Evolutionary conservation across 2,888 invertebrate species (phyloP).

Genomic region (Vannuccia rotundouncinata): DNA sequence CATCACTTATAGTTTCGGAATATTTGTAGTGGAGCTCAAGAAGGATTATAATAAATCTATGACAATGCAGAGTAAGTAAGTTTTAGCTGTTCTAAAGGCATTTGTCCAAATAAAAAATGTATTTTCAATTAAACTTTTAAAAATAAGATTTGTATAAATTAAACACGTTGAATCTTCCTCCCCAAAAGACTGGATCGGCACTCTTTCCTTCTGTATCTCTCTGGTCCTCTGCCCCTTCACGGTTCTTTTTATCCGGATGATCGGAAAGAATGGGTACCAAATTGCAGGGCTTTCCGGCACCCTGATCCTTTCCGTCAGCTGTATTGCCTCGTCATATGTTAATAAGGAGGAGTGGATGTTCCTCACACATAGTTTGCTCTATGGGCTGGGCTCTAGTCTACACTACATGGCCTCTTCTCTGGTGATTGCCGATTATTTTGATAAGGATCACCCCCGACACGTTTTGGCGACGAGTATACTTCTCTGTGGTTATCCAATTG

Average conservation of each 20-base stretch:
- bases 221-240: conserved; percentile 44
- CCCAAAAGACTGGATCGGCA: conserved; percentile 46
- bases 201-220: conserved; percentile 46
- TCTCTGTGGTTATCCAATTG: conserved; percentile 46
- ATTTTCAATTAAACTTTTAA: background rate
- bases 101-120: background rate
- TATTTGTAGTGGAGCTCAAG: conserved; percentile 45
- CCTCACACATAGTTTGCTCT: conserved; percentile 44
- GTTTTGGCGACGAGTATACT: conserved; percentile 46
- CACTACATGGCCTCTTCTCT: conserved; percentile 46
- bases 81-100: too few species aligned
- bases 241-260: conserved; percentile 43
- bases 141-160: background rate
- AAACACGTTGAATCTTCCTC: background rate
- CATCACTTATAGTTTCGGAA: conserved; percentile 46
- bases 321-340: conserved; percentile 44
- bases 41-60: conserved; percentile 42
- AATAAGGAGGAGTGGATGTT: conserved; percentile 44
- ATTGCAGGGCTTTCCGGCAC: conserved; percentile 43
- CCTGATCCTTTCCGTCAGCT: conserved; percentile 42
- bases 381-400: conserved; percentile 45
- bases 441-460: conserved; percentile 45
- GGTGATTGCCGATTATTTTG: conserved; percentile 46
- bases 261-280: conserved; percentile 44
- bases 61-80: conserved; percentile 45